Evolutionary conservation across 2,888 invertebrate genomes (phyloP).

Genomic region (Pseudanteris insignis): DNA sequence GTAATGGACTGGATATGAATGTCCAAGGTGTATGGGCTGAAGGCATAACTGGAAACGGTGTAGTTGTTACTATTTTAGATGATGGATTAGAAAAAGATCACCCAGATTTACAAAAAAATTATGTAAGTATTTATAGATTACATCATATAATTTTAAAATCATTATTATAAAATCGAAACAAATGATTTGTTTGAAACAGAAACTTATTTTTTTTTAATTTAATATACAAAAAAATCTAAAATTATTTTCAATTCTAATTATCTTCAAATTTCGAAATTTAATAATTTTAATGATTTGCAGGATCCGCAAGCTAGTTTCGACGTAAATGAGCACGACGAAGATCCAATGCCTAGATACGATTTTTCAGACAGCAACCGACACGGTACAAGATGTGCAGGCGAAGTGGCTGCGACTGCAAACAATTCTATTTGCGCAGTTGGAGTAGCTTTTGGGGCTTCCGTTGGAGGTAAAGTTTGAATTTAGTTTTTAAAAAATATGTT

Average conservation of each 20-base stretch:
- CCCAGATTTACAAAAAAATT: conserved; percentile 90
- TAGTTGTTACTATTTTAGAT: conserved; percentile 96
- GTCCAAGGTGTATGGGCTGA: conserved; percentile 95
- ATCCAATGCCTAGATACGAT: conserved; percentile 98
- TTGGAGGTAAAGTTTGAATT: conserved; percentile 86
- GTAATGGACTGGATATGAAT: conserved; percentile 94
- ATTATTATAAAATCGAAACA: no score
- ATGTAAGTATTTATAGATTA: conserved; percentile 82
- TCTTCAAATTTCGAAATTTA: no score
- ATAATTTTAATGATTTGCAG: no score
- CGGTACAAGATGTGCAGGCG: conserved; percentile 95
- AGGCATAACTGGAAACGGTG: conserved; percentile 92
- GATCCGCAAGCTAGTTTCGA: conserved; percentile 96
- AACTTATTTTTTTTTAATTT: no score
- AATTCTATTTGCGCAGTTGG: conserved; percentile 97
- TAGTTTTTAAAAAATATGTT: no score
- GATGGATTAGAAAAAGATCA: conserved; percentile 96
- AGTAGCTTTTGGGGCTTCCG: conserved; percentile 93
- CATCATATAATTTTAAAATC: no score
- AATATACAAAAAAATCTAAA: no score
- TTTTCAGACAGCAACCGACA: conserved; percentile 95
- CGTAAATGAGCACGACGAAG: conserved; percentile 94
- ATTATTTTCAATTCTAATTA: no score
- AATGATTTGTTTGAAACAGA: no score
- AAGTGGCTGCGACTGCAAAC: conserved; percentile 96